Conservation (phyloP, 1,140 invertebrate species). For the Stenopsyche tienmushanensis region DNA sequence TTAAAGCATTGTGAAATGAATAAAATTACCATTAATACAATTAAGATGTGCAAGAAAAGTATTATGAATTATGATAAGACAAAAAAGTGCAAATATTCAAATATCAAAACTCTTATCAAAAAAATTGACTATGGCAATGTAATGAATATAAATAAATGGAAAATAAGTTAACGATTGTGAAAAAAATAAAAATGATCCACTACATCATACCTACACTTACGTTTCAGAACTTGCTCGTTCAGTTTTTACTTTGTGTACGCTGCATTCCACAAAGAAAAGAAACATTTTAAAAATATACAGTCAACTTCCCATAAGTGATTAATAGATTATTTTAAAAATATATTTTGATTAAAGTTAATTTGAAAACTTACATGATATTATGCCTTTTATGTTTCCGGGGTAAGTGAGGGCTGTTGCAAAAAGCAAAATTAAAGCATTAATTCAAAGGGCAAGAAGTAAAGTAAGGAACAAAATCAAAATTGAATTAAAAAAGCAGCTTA, state of each 20-base stretch:
- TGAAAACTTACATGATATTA: constrained; percentile 49
- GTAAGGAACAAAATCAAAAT: no score
- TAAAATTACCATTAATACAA: background rate
- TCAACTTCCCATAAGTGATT: background rate
- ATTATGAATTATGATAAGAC: no score
- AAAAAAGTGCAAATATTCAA: no score
- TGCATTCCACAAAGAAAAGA: constrained; percentile 29
- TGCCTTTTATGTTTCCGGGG: constrained; percentile 49
- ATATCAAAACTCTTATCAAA: no score
- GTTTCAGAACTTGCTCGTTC: constrained; percentile 36
- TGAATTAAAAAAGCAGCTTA: no score
- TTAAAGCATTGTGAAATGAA: background rate
- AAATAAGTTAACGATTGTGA: constrained; percentile 6
- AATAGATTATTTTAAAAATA: constrained; percentile 5
- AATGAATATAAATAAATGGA: constrained; percentile 30
- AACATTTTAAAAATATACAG: constrained; percentile 2
- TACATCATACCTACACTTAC: constrained; percentile 39
- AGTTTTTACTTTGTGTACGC: constrained; percentile 32
- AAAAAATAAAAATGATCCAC: background rate
- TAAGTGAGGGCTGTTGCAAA: constrained; percentile 52
- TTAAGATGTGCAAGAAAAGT: no score
- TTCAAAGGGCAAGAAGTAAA: background rate
- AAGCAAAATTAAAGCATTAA: constrained; percentile 16
- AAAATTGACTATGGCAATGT: no score
- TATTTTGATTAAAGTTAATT: constrained; percentile 1